Evolutionary conservation across 2,797 vertebrate species (phyloP).

Genomic region (Lerista edwardsae): DNA sequence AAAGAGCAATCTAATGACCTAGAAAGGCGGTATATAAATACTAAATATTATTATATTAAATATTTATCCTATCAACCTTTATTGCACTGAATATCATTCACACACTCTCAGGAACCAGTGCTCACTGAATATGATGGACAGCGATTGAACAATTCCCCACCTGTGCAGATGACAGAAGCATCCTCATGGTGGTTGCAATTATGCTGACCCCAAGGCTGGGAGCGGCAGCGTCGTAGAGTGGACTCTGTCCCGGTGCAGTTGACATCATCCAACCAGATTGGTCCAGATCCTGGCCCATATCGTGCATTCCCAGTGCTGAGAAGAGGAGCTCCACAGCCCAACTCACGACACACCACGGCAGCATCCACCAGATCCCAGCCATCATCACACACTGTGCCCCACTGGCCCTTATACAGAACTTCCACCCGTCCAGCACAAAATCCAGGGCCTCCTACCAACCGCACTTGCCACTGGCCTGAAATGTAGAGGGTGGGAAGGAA

Average conservation of each 20-base stretch:
- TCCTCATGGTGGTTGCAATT: conserved; percentile 72
- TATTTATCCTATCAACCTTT: neutral
- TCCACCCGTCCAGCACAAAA: conserved; percentile 69
- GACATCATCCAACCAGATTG: conserved; percentile 71
- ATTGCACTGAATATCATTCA: neutral
- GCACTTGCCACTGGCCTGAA: conserved; percentile 40
- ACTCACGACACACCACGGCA: conserved; percentile 60
- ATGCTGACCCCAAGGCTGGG: conserved; percentile 56
- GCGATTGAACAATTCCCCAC: conserved; percentile 40
- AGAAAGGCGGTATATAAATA: too few species aligned
- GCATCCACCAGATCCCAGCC: conserved; percentile 70
- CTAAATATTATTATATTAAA: too few species aligned
- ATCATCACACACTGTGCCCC: conserved; percentile 67
- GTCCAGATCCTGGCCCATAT: conserved; percentile 64
- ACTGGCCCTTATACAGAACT: conserved; percentile 58
- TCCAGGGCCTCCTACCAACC: conserved; percentile 55
- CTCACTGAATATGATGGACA: neutral
- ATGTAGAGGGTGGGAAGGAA: neutral
- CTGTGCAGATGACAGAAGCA: conserved; percentile 63
- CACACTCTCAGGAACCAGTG: neutral
- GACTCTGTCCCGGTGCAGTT: conserved; percentile 58
- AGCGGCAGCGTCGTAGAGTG: conserved; percentile 45
- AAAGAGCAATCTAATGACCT: too few species aligned
- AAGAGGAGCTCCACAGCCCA: conserved; percentile 67
- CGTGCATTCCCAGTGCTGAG: conserved; percentile 38